Base-by-base conservation (phyloP, 2,113 vertebrate genomes). In the Ameiurus melas region DNA sequence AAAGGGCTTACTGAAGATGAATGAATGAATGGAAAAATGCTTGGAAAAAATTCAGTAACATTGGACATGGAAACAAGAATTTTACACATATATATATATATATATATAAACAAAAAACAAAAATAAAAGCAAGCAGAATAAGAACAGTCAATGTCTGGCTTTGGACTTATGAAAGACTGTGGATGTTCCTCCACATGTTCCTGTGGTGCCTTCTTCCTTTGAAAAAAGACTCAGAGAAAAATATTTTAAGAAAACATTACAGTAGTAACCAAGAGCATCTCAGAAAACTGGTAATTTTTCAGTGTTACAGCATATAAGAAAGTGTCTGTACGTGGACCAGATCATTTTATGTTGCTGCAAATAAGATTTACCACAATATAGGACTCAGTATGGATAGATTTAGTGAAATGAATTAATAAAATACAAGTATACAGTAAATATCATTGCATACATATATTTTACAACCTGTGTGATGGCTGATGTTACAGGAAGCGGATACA, bases 401-500 rank as follows among this genome's bases (percentile, higher is more conserved):
- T 25, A 77, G 0, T 25, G 10, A 78, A 25, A 78, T 6, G 0
- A 78, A 51, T 77, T 4, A 51, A 19, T 5, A 71, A 36, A 71
- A 71, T 71, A 22, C 30, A 71, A 71, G 36, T 71, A 7, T 19
- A 19, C 30, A 36, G 22, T 39, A 43, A 43, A 39, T 19, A 22
- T 75, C 39, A 25, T 47, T 51, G 43, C 39, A n/a, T 19, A 47
- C 9, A 30, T 77, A 70, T 79, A 7, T n/a, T 89, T 79, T 5
- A 58, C 36, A 68, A 79, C 33, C 13, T 55, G 17, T 62, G 13
- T 77, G 5, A 39, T 80, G 22, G 84, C 33, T 58, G 30, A 30
- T 84, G 43, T 85, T 57, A 77, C 90, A 99, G 98, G 98, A 99
- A 93, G 98, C 98, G 3, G 98, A 99, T 92, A 98, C 98, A 0